Evolutionary conservation across 2,797 vertebrate species (phyloP).

Genomic region (Nyctibius grandis): DNA sequence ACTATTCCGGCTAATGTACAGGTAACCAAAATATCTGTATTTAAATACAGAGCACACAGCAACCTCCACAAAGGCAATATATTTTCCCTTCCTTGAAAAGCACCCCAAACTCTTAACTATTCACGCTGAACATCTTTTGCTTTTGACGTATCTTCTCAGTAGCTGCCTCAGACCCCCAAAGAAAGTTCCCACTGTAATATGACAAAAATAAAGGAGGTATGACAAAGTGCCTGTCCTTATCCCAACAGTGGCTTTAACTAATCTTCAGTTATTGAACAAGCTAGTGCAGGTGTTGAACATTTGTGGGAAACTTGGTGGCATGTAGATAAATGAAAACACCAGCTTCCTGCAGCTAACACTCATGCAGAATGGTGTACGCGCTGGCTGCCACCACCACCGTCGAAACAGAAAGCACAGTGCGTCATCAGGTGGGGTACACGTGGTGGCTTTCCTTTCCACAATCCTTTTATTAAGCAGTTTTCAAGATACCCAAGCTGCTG

Average conservation of each 20-base stretch:
- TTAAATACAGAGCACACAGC: neutral
- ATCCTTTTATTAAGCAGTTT: neutral
- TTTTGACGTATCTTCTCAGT: neutral
- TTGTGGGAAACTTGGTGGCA: neutral
- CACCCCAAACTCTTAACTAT: fast-evolving
- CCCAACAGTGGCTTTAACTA: slow-evolving; percentile 2
- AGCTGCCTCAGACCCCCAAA: neutral
- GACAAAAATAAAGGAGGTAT: neutral
- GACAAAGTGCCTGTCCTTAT: neutral
- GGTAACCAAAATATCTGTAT: neutral
- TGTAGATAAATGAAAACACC: slow-evolving; percentile 27
- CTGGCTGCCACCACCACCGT: neutral
- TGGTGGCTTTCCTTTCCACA: neutral
- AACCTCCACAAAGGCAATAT: neutral
- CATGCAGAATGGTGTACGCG: neutral
- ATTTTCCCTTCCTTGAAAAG: neutral
- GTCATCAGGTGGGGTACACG: neutral
- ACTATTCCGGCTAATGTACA: neutral
- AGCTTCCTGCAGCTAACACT: slow-evolving; percentile 49
- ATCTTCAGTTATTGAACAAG: neutral
- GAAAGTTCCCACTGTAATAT: fast-evolving
- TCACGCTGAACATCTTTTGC: fast-evolving
- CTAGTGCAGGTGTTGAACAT: neutral
- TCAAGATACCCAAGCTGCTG: neutral
- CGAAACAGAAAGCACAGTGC: slow-evolving; percentile 37